Evolutionary conservation across 1,140 invertebrate species (phyloP).

Genomic region (Potamilus streckersoni): DNA sequence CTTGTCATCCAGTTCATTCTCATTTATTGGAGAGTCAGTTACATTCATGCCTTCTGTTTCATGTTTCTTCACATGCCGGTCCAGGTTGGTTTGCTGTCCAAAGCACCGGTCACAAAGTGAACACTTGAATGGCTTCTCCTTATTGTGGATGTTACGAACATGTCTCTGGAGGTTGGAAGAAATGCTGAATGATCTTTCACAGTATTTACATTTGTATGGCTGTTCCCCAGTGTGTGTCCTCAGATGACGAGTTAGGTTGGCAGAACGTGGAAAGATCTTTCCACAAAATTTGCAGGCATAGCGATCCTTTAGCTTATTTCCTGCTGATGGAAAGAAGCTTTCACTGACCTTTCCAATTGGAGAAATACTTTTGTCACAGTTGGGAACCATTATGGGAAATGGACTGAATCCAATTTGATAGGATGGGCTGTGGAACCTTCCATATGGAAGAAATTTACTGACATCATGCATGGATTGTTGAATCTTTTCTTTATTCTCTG

Average conservation of each 20-base stretch:
- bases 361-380: constrained; percentile 17
- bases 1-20: constrained; percentile 79
- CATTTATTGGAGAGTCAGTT: constrained; percentile 77
- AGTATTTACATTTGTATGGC: constrained; percentile 97
- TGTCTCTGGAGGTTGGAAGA: constrained; percentile 99
- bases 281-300: constrained; percentile 98
- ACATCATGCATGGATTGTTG: constrained; percentile 43
- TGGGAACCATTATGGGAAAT: constrained; percentile 8
- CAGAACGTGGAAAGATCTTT: constrained; percentile 93
- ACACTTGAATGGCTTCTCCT: constrained; percentile 81
- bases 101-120: constrained; percentile 91
- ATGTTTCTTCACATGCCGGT: constrained; percentile 95
- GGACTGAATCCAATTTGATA: constrained; percentile 21
- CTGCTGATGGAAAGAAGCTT: constrained; percentile 57
- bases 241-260: constrained; percentile 95
- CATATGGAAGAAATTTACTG: constrained; percentile 48
- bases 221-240: constrained; percentile 97
- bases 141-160: constrained; percentile 98
- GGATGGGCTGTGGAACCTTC: constrained; percentile 43
- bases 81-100: constrained; percentile 98
- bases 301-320: constrained; percentile 81
- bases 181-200: constrained; percentile 97
- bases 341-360: constrained; percentile 10
- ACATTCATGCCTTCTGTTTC: constrained; percentile 76
- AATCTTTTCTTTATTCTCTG: constrained; percentile 42